Evolutionary conservation across 2,797 vertebrate genomes (phyloP).

Genomic region (Myotis pilosus): DNA sequence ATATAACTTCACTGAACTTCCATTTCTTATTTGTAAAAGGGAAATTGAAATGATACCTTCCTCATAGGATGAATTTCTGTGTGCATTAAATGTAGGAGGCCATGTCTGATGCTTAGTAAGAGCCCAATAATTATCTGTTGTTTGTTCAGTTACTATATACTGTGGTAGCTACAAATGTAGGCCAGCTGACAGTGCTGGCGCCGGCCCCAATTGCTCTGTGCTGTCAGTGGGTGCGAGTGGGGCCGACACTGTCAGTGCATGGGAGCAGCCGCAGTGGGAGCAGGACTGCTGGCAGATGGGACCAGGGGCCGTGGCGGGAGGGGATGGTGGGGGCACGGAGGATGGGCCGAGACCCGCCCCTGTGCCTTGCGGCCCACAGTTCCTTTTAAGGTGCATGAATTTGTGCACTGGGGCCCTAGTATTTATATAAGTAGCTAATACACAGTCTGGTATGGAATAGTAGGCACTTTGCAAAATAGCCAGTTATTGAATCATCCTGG

Average conservation of each 20-base stretch:
- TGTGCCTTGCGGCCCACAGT: too few relatives aligned
- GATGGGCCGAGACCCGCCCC: too few relatives aligned
- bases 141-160: neutral
- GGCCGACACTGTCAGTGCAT: too few relatives aligned
- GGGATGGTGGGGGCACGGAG: too few relatives aligned
- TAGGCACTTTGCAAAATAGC: neutral
- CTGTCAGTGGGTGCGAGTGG: too few relatives aligned
- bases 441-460: neutral
- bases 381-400: too few relatives aligned
- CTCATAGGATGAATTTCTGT: neutral
- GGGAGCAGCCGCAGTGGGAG: rapidly evolving
- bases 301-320: too few relatives aligned
- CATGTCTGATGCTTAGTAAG: neutral
- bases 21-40: neutral
- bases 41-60: neutral
- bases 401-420: too few relatives aligned
- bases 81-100: neutral
- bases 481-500: neutral
- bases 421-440: neutral
- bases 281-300: too few relatives aligned
- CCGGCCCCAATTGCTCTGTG: too few relatives aligned
- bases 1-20: neutral
- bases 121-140: neutral
- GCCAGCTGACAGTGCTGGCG: too few relatives aligned
- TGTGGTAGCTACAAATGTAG: neutral